phyloP scores from a whole-genome alignment of 2,888 invertebrate species.

The Neelides folsomi region DNA sequence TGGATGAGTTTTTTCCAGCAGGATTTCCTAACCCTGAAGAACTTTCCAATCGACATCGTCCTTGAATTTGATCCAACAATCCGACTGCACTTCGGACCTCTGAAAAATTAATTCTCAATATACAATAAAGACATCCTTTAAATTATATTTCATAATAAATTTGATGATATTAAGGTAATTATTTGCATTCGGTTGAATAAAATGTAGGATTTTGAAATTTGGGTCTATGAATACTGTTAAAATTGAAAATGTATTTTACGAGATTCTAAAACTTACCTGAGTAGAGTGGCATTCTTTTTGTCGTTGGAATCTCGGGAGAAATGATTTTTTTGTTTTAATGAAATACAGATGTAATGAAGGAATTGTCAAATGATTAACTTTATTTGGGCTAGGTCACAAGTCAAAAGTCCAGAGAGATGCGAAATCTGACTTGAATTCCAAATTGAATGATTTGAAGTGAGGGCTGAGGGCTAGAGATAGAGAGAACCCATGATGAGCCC shows the following conservation, averaged over 20 bases:
- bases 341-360: conserved; percentile 1
- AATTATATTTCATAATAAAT: background rate
- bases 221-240: background rate
- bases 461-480: conserved; percentile 4
- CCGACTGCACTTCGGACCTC: conserved; percentile 30
- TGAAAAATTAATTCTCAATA: conserved; percentile 13
- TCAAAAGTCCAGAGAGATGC: background rate
- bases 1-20: too few relatives aligned
- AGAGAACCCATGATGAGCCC: conserved; percentile 4
- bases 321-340: background rate
- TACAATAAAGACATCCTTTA: background rate
- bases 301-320: background rate
- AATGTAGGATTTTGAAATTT: background rate
- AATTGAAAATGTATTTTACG: background rate
- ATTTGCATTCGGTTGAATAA: background rate
- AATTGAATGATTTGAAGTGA: conserved; percentile 2
- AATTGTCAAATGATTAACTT: too few relatives aligned
- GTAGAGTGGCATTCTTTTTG: conserved; percentile 13
- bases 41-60: conserved; percentile 3
- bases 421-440: background rate
- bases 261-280: conserved; percentile 5
- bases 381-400: too few relatives aligned
- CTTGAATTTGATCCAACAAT: conserved; percentile 28
- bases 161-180: background rate
- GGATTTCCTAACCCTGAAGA: too few relatives aligned